Percentiles rank a stretch among this genome's conserved stretches.
Conservation (phyloP, 1,140 invertebrate genomes). For the Gryllus bimaculatus region DNA sequence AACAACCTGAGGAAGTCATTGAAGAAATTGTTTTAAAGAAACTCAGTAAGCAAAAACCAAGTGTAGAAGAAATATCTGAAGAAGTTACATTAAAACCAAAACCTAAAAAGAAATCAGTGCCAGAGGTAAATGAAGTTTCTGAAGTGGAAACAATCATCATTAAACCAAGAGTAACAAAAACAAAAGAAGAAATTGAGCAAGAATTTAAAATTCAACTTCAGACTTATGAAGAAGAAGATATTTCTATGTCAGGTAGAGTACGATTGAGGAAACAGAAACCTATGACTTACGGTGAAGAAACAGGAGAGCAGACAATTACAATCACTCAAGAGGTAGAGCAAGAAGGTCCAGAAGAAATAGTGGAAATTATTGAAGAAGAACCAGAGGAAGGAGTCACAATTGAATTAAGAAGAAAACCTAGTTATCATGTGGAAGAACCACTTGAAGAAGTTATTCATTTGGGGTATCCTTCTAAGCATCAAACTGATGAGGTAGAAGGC, state of each 20-base stretch:
- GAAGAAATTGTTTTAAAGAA: conserved; percentile 24
- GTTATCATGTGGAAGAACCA: conserved; percentile 35
- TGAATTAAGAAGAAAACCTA: conserved; percentile 10
- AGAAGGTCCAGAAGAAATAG: conserved; percentile 57
- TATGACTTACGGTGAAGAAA: conserved; percentile 59
- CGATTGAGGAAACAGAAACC: conserved; percentile 60
- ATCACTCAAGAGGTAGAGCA: conserved; percentile 58
- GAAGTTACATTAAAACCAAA: conserved; percentile 47
- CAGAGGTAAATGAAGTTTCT: conserved; percentile 49
- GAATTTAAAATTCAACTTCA: conserved; percentile 75
- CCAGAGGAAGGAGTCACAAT: conserved; percentile 32
- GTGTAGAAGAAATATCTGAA: conserved; percentile 24
- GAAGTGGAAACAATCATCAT: conserved; percentile 66
- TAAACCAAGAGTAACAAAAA: conserved; percentile 55
- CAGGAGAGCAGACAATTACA: conserved; percentile 58
- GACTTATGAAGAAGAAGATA: conserved; percentile 76
- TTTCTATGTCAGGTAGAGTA: conserved; percentile 71
- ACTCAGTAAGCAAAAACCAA: conserved; percentile 15
- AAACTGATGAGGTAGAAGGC: conserved; percentile 35
- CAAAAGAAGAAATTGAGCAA: conserved; percentile 74
- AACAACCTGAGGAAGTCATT: conserved; percentile 21
- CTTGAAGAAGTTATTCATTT: conserved; percentile 51
- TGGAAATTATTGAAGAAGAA: conserved; percentile 36
- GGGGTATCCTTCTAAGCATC: conserved; percentile 28
- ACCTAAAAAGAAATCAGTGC: conserved; percentile 36